Evolutionary conservation across 2,888 invertebrate genomes (phyloP).

Genomic region (Xanthia togata): DNA sequence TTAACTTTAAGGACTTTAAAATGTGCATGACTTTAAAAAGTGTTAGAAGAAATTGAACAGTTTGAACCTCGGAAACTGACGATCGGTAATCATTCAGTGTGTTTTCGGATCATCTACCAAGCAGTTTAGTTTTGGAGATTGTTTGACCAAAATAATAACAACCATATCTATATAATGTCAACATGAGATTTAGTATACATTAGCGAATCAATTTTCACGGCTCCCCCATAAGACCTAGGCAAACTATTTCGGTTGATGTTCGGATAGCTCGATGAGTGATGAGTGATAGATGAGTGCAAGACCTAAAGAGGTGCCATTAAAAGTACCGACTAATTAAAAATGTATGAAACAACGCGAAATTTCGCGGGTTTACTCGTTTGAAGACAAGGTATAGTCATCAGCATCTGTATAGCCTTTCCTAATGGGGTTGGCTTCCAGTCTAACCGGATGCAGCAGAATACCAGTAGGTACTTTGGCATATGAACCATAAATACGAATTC

Average conservation of each 20-base stretch:
- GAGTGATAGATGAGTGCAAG: no score
- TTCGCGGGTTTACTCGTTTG: no score
- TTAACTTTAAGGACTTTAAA: neutral
- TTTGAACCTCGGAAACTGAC: no score
- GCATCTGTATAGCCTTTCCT: no score
- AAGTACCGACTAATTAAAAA: no score
- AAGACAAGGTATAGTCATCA: neutral
- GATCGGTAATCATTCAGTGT: neutral
- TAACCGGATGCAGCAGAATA: neutral
- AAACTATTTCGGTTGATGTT: no score
- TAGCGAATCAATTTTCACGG: no score
- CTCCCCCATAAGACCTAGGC: no score
- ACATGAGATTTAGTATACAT: neutral
- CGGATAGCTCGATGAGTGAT: no score
- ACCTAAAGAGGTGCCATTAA: no score
- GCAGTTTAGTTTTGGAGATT: neutral
- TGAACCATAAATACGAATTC: neutral
- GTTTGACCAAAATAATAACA: slow-evolving; percentile 6
- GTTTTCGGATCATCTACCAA: neutral
- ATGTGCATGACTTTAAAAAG: neutral
- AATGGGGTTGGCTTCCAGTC: neutral
- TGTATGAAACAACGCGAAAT: no score
- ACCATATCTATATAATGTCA: neutral
- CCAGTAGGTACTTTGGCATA: neutral
- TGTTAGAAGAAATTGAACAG: neutral